These are phyloP conservation scores for Dichetophora obliterata DNA, from an alignment of 2,888 invertebrate genomes.

Conservation along the genomic window DNA sequence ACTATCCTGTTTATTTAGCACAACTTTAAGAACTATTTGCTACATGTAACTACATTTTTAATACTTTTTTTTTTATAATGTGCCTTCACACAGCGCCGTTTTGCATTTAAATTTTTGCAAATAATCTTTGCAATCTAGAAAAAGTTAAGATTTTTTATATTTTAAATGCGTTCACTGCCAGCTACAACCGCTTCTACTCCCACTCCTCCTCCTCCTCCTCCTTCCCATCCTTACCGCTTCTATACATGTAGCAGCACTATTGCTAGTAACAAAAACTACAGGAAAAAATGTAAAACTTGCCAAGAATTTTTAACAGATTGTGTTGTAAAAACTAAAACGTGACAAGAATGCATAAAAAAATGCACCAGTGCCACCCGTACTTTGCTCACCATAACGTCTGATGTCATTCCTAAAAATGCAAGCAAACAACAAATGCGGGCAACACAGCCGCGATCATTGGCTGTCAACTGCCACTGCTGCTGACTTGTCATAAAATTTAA, in stretches of 20 bases:
- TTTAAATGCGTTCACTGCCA: too few species aligned
- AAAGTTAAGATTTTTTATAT: too few species aligned
- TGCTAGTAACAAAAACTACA: too few species aligned
- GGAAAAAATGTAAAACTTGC: too few species aligned
- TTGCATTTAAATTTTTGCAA: slow-evolving; percentile 22
- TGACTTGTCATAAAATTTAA: background rate
- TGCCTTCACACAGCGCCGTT: background rate
- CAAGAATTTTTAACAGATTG: too few species aligned
- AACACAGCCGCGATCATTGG: background rate
- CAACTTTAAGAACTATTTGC: too few species aligned
- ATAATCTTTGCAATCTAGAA: background rate
- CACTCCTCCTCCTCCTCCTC: too few species aligned
- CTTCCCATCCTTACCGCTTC: too few species aligned
- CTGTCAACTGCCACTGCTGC: background rate
- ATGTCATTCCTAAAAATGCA: background rate
- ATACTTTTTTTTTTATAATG: background rate
- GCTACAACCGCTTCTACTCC: too few species aligned
- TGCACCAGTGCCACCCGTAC: background rate
- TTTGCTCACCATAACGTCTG: slow-evolving; percentile 1
- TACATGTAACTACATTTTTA: background rate
- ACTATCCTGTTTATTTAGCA: too few species aligned
- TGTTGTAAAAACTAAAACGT: slow-evolving; percentile 14
- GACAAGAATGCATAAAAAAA: slow-evolving; percentile 13
- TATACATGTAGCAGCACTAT: too few species aligned
- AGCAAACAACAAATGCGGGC: slow-evolving; percentile 14